Evolutionary conservation across 2,113 vertebrate species (phyloP), one percentile per base, ranked within the genome.

Genomic region (Channa argus): DNA sequence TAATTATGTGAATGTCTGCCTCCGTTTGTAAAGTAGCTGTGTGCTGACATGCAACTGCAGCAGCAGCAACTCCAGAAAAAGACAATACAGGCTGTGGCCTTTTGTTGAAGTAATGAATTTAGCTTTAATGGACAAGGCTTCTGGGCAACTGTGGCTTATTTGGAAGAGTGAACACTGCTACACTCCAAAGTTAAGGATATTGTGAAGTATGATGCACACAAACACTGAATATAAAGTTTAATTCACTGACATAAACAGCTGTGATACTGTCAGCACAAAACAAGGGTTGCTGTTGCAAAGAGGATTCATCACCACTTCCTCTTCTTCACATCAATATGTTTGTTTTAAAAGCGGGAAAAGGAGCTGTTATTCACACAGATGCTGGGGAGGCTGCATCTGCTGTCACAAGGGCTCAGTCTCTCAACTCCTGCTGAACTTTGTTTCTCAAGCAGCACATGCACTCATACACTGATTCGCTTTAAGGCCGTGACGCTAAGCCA

Each of bases 1-100:
- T 95, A 95, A 96, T 97, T 96, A 96, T 93, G 92, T 33, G 14
- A 0, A 90, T 92, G 91, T 91, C 89, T 89, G 78, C 76, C 90
- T 94, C 91, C 95, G 95, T 94, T 95, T 86, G 92, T 95, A 94
- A 94, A 87, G 84, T 73, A 88, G 90, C 89, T 65, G 56, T 67
- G 71, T 68, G 68, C 63, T 62, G 77, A 85, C 82, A 79, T 63
- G 71, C 66, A 50, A 24, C 24, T 24, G 82, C 78, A 69, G 77
- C 55, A 64, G 68, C 56, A 41, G 39, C 71, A 55, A 67, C 76
- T 72, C 90, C 34, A 63, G 72, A 63, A 77, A 24, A 80, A 67
- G 77, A 68, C 74, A 71, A 74, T 83, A 80, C 63, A 83, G 84
- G 75, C 89, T 44, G 77, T 58, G 34, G 90, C 91, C 86, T 88